These are phyloP conservation scores for Caenorhabditis panamensis DNA, from an alignment of 2,888 invertebrate genomes.

Conservation along the genomic window DNA sequence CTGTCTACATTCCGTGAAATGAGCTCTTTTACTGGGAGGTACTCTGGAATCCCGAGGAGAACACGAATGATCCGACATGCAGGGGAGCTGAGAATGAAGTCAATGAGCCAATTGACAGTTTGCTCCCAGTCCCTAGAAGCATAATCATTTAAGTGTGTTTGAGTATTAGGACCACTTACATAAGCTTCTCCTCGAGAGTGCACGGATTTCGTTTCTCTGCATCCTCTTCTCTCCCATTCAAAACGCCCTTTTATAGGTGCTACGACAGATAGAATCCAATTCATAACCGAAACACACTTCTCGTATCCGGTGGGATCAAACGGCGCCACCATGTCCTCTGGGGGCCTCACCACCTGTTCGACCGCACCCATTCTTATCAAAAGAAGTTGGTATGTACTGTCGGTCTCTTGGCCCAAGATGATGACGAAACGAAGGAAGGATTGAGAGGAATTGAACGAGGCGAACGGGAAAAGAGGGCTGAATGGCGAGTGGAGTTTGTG, in stretches of 20 bases:
- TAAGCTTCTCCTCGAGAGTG: too few species aligned
- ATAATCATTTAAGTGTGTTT: too few species aligned
- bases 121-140: background rate
- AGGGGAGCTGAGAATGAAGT: background rate
- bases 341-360: background rate
- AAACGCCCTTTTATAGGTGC: slow-evolving; percentile 1
- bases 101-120: background rate
- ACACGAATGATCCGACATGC: background rate
- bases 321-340: background rate
- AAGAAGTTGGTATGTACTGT: background rate
- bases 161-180: too few species aligned
- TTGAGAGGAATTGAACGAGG: background rate
- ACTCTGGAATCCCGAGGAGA: background rate
- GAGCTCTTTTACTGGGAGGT: background rate
- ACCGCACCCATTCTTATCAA: background rate
- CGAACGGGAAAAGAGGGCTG: too few species aligned
- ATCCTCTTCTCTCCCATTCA: background rate
- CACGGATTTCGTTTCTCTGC: too few species aligned
- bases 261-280: background rate
- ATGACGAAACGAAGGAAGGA: background rate
- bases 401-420: background rate
- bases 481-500: too few species aligned
- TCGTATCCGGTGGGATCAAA: background rate
- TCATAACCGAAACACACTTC: background rate
- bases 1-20: background rate